These are phyloP conservation scores for Cybosia mesomella DNA, from an alignment of 2,888 invertebrate species.

Conservation along the genomic window DNA sequence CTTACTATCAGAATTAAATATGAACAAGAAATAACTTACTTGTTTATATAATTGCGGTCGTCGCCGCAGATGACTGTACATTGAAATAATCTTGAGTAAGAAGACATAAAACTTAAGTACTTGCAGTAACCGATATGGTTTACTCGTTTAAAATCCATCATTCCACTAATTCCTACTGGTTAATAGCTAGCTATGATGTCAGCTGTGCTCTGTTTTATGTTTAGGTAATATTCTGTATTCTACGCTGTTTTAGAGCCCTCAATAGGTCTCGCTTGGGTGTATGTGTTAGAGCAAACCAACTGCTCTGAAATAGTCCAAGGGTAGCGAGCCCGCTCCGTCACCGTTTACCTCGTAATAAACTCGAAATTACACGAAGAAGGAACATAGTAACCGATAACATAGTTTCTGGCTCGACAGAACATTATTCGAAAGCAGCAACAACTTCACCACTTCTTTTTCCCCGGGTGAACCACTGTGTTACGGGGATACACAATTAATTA, in stretches of 20 bases:
- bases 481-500: not conserved
- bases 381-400: not conserved
- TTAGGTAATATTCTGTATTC: not conserved
- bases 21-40: conserved; percentile 27
- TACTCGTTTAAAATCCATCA: conserved; percentile 45
- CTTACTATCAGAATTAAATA: conserved; percentile 29
- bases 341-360: no score
- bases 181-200: conserved; percentile 14
- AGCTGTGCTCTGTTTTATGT: not conserved
- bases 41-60: conserved; percentile 38
- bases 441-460: no score
- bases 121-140: conserved; percentile 48
- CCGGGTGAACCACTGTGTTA: not conserved
- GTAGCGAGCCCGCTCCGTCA: no score
- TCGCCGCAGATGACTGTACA: conserved; percentile 41
- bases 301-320: no score
- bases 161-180: conserved; percentile 37
- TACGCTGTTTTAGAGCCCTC: not conserved
- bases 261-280: not conserved
- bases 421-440: not conserved
- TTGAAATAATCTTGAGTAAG: conserved; percentile 43
- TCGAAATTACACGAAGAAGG: no score
- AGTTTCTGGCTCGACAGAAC: not conserved
- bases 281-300: no score
- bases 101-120: conserved; percentile 49